Conservation (phyloP, 2,113 vertebrate species). For the Peromyscus leucopus region DNA sequence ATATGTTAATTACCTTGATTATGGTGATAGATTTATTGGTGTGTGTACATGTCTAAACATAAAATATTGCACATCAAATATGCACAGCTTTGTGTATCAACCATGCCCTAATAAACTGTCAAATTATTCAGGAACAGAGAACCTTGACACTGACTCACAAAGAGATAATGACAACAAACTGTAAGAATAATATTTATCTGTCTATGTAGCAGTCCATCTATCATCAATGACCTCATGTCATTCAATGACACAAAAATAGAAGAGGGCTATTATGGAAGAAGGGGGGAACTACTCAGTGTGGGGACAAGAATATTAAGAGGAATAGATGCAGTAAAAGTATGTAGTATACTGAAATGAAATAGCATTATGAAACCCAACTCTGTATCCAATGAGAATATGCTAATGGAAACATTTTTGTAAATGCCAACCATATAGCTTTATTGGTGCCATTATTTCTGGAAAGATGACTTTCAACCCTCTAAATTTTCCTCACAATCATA, state of each 20-base stretch:
- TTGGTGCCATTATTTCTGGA: neutral
- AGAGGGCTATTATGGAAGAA: neutral
- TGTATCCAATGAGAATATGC: neutral
- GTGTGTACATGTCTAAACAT: neutral
- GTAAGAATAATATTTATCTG: neutral
- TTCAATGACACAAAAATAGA: neutral
- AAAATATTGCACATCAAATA: neutral
- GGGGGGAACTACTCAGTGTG: neutral
- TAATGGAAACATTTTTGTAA: neutral
- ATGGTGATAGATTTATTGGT: too few relatives aligned
- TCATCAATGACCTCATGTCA: neutral
- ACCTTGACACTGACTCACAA: neutral
- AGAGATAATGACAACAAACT: neutral
- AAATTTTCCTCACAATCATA: neutral
- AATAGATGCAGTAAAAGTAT: neutral
- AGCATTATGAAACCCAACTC: neutral
- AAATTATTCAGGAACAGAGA: neutral
- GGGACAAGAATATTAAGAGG: neutral
- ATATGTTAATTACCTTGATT: too few relatives aligned
- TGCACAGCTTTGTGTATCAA: neutral
- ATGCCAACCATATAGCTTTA: neutral
- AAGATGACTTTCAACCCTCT: neutral
- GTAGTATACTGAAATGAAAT: neutral
- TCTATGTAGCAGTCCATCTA: neutral
- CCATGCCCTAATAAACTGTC: neutral